phyloP scores from a whole-genome alignment of 2,888 invertebrate genomes.

The Harmothoe impar region DNA sequence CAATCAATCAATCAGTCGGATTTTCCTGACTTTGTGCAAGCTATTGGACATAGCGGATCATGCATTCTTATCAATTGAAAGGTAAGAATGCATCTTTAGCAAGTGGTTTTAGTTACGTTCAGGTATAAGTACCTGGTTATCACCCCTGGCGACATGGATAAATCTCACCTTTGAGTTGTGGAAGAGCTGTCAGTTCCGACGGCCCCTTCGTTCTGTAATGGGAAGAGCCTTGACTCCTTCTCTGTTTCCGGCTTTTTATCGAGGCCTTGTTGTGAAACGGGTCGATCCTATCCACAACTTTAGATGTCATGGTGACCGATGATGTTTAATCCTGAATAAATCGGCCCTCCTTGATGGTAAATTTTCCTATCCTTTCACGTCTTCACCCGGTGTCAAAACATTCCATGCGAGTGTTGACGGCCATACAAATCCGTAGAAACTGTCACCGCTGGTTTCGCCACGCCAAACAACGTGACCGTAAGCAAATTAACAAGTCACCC shows the following conservation, averaged over 20 bases:
- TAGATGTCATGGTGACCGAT: slow-evolving; percentile 70
- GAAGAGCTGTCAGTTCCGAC: slow-evolving; percentile 97
- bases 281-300: slow-evolving; percentile 88
- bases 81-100: too few species aligned
- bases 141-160: slow-evolving; percentile 51
- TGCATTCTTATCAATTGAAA: too few species aligned
- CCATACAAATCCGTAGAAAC: slow-evolving; percentile 67
- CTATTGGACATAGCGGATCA: too few species aligned
- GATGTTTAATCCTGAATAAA: slow-evolving; percentile 58
- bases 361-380: slow-evolving; percentile 59
- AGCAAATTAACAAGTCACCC: slow-evolving; percentile 40
- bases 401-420: slow-evolving; percentile 68
- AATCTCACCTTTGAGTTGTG: slow-evolving; percentile 94
- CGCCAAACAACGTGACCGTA: slow-evolving; percentile 49
- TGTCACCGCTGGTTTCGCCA: slow-evolving; percentile 61
- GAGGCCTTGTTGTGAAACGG: slow-evolving; percentile 96
- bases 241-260: slow-evolving; percentile 98
- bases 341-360: slow-evolving; percentile 64
- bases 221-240: slow-evolving; percentile 99
- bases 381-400: slow-evolving; percentile 68
- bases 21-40: too few species aligned
- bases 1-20: too few species aligned
- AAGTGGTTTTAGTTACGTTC: too few species aligned
- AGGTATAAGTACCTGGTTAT: background rate
- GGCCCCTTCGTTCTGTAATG: slow-evolving; percentile 99